These are phyloP conservation scores for Gymnocheta viridis DNA, from an alignment of 2,888 invertebrate species.

Conservation along the genomic window DNA sequence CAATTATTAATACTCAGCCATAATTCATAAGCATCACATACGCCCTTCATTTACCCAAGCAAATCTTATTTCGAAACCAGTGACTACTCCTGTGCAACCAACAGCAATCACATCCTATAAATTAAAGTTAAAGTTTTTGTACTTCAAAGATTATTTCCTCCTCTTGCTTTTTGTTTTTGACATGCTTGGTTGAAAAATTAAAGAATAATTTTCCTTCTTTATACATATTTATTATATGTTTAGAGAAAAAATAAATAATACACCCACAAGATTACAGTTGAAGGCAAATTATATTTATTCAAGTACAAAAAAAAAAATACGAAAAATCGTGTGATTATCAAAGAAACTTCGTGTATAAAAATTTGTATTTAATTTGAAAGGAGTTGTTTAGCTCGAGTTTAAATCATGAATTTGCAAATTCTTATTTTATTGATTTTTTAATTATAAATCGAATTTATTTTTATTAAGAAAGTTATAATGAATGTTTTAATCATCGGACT, in stretches of 20 bases:
- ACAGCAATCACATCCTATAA: neutral
- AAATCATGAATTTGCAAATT: no score
- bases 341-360: no score
- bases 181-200: neutral
- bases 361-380: no score
- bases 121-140: neutral
- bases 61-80: neutral
- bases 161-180: constrained; percentile 12
- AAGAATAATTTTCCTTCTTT: neutral
- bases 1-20: constrained; percentile 27
- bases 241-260: constrained; percentile 4
- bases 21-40: neutral
- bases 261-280: neutral
- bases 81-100: neutral
- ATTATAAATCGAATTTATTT: no score
- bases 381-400: no score
- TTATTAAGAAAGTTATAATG: no score
- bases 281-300: no score
- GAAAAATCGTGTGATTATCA: no score
- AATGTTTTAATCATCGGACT: no score
- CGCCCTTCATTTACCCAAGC: neutral
- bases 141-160: constrained; percentile 8
- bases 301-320: no score
- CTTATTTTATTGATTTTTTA: no score
- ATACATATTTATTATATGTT: no score